These are phyloP conservation scores for Rallus limicola DNA, from an alignment of 2,113 vertebrate species.

Conservation along the genomic window DNA sequence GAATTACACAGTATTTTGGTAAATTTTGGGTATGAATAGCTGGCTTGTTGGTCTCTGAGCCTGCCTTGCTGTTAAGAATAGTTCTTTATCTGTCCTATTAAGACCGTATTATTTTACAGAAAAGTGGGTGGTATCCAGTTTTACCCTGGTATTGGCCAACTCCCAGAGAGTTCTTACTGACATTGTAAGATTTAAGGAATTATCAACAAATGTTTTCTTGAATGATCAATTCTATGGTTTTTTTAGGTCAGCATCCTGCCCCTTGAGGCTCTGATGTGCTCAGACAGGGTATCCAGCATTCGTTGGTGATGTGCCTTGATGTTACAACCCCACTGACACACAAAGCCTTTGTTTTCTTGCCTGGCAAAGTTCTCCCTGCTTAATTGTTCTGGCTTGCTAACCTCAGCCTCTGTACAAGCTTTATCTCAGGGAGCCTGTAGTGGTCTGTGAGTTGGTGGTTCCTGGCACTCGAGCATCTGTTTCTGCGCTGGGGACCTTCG, in stretches of 20 bases:
- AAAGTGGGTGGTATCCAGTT: conserved; percentile 9
- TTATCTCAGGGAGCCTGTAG: not conserved
- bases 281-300: not conserved
- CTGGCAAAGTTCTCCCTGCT: not conserved
- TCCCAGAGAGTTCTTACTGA: conserved; percentile 10
- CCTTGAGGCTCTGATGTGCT: rapidly evolving
- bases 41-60: conserved; percentile 14
- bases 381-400: not conserved
- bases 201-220: not conserved
- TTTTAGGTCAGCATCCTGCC: not conserved
- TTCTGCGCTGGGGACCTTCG: not conserved
- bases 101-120: conserved; percentile 49
- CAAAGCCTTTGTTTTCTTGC: not conserved
- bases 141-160: not conserved
- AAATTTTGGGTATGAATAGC: not conserved
- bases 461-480: no score
- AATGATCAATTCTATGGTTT: not conserved
- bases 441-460: rapidly evolving
- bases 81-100: conserved; percentile 48
- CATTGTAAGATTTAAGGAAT: not conserved
- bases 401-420: not conserved
- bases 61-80: conserved; percentile 28
- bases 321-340: not conserved
- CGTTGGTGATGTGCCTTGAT: not conserved
- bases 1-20: not conserved